Percentiles rank a stretch among this genome's conserved stretches.
Conservation (phyloP, 2,888 invertebrate genomes). For the Rotaria sp. region DNA sequence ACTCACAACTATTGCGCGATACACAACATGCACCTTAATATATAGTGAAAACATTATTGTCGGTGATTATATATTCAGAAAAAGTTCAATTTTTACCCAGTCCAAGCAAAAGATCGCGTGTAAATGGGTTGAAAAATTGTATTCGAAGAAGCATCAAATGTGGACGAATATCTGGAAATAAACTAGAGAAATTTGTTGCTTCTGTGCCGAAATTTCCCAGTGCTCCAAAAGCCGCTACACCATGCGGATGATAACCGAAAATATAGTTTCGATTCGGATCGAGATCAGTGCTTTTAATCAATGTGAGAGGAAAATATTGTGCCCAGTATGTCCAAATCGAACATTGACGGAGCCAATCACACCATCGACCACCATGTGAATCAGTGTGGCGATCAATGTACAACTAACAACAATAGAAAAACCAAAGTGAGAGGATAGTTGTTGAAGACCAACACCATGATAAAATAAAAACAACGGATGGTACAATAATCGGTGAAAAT, state of each 20-base stretch:
- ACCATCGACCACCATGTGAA: neutral
- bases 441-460: neutral
- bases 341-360: neutral
- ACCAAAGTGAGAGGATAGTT: neutral
- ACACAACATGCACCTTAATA: conserved; percentile 55
- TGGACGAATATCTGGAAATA: conserved; percentile 57
- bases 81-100: neutral
- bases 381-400: conserved; percentile 54
- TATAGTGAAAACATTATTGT: conserved; percentile 56
- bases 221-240: conserved; percentile 73
- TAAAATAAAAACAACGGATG: neutral
- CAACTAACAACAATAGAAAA: neutral
- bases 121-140: conserved; percentile 68
- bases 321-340: neutral
- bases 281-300: neutral
- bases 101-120: conserved; percentile 59
- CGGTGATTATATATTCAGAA: neutral
- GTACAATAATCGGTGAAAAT: neutral
- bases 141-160: conserved; percentile 64
- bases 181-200: conserved; percentile 56
- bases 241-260: conserved; percentile 77
- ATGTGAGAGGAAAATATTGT: neutral
- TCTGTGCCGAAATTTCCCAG: conserved; percentile 72
- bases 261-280: neutral
- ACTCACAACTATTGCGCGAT: neutral